Evolutionary conservation across 2,888 invertebrate genomes (phyloP).

Genomic region (Eulithis prunata): DNA sequence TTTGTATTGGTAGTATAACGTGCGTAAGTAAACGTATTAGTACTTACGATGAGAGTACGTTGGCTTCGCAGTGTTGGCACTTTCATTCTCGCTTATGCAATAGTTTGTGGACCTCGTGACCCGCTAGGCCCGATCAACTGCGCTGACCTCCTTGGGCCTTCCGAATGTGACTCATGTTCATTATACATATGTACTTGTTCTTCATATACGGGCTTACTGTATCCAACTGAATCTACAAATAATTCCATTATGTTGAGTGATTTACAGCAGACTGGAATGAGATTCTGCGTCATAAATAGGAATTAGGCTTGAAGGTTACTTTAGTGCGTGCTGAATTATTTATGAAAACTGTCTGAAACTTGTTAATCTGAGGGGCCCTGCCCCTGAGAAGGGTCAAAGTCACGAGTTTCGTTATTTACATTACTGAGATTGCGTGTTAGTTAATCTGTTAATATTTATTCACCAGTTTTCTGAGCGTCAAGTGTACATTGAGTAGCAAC

Average conservation of each 20-base stretch:
- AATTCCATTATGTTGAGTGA: slow-evolving; percentile 2
- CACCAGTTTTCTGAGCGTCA: neutral
- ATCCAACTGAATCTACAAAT: slow-evolving; percentile 4
- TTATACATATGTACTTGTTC: neutral
- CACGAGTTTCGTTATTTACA: neutral
- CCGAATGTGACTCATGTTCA: slow-evolving; percentile 11
- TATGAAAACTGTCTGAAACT: slow-evolving; percentile 18
- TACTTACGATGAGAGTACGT: slow-evolving; percentile 6
- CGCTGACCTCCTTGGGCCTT: slow-evolving; percentile 20
- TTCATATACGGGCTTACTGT: neutral
- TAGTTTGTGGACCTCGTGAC: slow-evolving; percentile 18
- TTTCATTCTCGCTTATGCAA: slow-evolving; percentile 29
- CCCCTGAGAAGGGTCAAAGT: slow-evolving; percentile 16
- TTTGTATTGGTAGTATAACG: no score
- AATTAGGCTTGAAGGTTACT: slow-evolving; percentile 15
- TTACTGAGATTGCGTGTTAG: slow-evolving; percentile 1
- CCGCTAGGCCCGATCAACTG: slow-evolving; percentile 11
- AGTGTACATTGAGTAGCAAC: no score
- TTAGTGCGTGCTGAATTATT: slow-evolving; percentile 18
- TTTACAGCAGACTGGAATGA: slow-evolving; percentile 5
- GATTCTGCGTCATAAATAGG: slow-evolving; percentile 15
- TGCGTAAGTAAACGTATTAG: slow-evolving; percentile 7
- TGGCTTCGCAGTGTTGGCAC: slow-evolving; percentile 9
- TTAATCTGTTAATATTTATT: neutral
- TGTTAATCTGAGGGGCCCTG: slow-evolving; percentile 9